A percentile compares a stretch with the other conserved stretches of the same genome.
phyloP scores from a whole-genome alignment of 2,113 vertebrate genomes.

The Cyrtonyx montezumae region DNA sequence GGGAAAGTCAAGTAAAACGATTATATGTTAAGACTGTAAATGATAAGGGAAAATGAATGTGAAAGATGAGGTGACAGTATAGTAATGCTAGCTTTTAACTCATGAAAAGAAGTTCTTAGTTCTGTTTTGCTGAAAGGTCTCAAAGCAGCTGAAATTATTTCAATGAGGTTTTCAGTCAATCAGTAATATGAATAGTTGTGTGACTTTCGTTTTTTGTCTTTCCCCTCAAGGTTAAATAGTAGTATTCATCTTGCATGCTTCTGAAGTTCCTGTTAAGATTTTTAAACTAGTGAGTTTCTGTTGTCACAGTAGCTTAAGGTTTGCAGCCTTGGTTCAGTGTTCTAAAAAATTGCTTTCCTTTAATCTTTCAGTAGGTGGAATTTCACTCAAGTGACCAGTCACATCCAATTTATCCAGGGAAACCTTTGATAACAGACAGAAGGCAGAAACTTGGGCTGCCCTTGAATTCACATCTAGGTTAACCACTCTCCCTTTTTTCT shows the following conservation, averaged over 20 bases:
- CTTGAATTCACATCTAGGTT: not conserved
- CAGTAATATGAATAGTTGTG: not conserved
- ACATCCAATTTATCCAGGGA: not conserved
- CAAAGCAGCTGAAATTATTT: not conserved
- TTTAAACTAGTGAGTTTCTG: not conserved
- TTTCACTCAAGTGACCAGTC: not conserved
- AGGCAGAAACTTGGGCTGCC: not conserved
- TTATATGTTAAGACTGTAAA: not conserved
- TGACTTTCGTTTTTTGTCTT: not conserved
- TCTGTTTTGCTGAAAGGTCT: not conserved
- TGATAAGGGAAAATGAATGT: not conserved
- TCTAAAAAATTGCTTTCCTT: not conserved
- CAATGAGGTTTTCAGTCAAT: not conserved
- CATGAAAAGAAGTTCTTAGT: not conserved
- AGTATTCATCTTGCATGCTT: not conserved
- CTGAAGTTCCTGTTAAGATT: not conserved
- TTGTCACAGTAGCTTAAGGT: not conserved
- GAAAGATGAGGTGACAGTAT: not conserved
- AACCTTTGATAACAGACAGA: not conserved
- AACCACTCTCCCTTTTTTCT: rapidly evolving
- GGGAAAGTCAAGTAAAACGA: not conserved
- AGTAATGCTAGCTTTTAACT: not conserved
- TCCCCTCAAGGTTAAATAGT: not conserved
- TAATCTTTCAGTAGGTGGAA: not conserved
- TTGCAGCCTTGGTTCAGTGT: not conserved